Evolutionary conservation across 1,140 invertebrate genomes (phyloP), one percentile per base, ranked within the genome.

Genomic region (Drosophila watanabei): DNA sequence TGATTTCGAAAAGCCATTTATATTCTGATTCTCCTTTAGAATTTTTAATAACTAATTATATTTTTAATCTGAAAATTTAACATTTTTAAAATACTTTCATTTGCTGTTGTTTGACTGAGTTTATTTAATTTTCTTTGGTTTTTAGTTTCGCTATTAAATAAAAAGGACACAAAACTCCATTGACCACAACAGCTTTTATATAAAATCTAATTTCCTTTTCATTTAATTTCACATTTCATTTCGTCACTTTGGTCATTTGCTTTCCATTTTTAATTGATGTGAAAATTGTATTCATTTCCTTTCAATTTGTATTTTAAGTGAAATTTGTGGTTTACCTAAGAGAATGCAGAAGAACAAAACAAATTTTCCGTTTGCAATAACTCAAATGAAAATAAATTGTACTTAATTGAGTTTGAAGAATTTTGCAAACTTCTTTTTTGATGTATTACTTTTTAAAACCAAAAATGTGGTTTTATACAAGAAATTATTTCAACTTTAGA

Each of bases 211-310:
- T 24, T 39, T 57, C 35, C 33, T 39, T 56, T 28, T 35, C 20
- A 57, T 57, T 57, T 57, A 57, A 39, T 39, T 57, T 57, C 35
- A 57, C 54, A 57, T 39, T 57, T 57, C 54, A 39, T 57, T 39
- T 57, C n/a, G 35, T 39, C 54, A 39, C 35, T 28, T 39, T 57
- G 54, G 54, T 39, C 35, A 28, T 57, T 57, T 57, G 35, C 20
- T 39, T 39, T 57, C 11, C 35, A 57, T 57, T 57, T 57, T 28
- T 39, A 39, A 57, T 57, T 28, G 20, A 57, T 37, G 20, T n/a
- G 33, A 24, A 57, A 57, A 57, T 28, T 57, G 54, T 39, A 9
- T 37, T 39, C 35, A 57, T 57, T 57, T 28, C 10, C 33, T 18
- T 24, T 39, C 35, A 57, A 57, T 57, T 28, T 39, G 54, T 28